A percentile compares a stretch with the other conserved stretches of the same genome.
phyloP scores from a whole-genome alignment of 2,888 invertebrate genomes.

The Amblyjoppa proteus region DNA sequence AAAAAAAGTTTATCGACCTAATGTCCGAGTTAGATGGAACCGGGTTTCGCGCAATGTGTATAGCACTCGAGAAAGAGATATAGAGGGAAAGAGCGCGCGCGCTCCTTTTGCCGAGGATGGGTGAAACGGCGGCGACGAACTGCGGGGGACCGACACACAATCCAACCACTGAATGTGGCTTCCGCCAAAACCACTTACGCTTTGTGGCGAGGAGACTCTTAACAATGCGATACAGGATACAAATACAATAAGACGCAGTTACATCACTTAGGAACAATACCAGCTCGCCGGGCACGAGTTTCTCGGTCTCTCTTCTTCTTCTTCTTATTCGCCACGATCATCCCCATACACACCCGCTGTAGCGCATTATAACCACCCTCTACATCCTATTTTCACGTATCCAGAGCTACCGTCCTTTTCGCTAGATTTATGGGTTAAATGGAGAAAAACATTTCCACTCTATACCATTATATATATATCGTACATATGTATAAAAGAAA shows the following conservation, averaged over 20 bases:
- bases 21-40: conserved; percentile 75
- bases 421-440: conserved; percentile 84
- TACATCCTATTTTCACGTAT: conserved; percentile 55
- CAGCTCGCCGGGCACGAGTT: conserved; percentile 65
- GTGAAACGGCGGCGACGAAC: conserved; percentile 58
- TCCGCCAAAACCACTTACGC: conserved; percentile 85
- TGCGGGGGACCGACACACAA: conserved; percentile 78
- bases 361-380: conserved; percentile 41
- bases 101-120: conserved; percentile 66
- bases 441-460: conserved; percentile 83
- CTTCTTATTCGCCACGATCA: conserved; percentile 57
- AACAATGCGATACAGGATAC: conserved; percentile 85
- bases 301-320: conserved; percentile 58
- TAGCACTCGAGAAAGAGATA: conserved; percentile 39
- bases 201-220: conserved; percentile 84
- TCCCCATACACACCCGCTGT: conserved; percentile 43
- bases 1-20: conserved; percentile 16
- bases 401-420: conserved; percentile 68
- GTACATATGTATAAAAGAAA: too few relatives aligned
- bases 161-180: conserved; percentile 84
- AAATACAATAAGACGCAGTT: conserved; percentile 85
- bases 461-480: conserved; percentile 57
- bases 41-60: conserved; percentile 70
- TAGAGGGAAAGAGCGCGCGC: conserved; percentile 68
- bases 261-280: conserved; percentile 85